These are phyloP conservation scores for Elgonia sp. DNA, from an alignment of 2,888 invertebrate genomes.

Conservation along the genomic window DNA sequence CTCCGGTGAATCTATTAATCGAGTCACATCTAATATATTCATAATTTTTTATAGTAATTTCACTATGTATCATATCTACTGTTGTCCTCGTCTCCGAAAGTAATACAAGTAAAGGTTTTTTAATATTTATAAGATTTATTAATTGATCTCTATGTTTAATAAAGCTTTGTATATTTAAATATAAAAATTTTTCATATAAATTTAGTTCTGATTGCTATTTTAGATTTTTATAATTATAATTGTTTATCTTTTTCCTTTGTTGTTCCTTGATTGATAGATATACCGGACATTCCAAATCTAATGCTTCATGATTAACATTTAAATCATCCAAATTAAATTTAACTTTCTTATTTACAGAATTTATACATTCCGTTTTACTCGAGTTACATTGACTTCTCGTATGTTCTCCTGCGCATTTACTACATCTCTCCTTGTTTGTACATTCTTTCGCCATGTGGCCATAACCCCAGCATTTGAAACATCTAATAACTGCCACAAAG, in stretches of 20 bases:
- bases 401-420: no score
- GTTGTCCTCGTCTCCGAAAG: slow-evolving; percentile 10
- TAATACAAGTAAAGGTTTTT: neutral
- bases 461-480: no score
- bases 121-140: slow-evolving; percentile 2
- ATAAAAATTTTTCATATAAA: neutral
- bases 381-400: no score
- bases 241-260: neutral
- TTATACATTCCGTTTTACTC: no score
- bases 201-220: neutral
- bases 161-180: slow-evolving; percentile 32
- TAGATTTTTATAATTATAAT: neutral
- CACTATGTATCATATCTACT: slow-evolving; percentile 12
- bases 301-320: neutral
- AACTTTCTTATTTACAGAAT: no score
- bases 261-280: neutral
- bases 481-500: no score
- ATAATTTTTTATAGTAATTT: slow-evolving; percentile 8
- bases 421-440: no score
- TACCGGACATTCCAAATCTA: neutral
- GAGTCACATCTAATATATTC: slow-evolving; percentile 26
- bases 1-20: slow-evolving; percentile 13
- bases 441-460: no score
- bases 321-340: neutral
- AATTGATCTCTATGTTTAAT: slow-evolving; percentile 12